A percentile compares a stretch with the other conserved stretches of the same genome.
These are phyloP conservation scores for Eupelmus urozonus DNA, from an alignment of 2,888 invertebrate genomes.

Conservation along the genomic window DNA sequence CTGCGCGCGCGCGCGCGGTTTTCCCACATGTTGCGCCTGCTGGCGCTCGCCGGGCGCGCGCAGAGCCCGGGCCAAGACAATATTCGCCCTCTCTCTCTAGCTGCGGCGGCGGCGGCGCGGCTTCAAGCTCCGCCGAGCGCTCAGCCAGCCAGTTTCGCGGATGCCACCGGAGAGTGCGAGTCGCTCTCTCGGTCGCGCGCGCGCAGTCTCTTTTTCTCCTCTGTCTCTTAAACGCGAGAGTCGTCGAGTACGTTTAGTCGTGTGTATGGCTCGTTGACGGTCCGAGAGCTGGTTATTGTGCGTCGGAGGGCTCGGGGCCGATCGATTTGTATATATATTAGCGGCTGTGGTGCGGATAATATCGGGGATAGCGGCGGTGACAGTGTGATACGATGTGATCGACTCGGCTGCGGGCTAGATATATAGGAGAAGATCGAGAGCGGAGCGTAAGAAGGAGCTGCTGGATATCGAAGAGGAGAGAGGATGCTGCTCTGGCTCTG, in stretches of 20 bases:
- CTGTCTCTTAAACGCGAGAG: too few relatives aligned
- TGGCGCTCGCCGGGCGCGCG: conserved; percentile 73
- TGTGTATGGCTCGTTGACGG: too few relatives aligned
- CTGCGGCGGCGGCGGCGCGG: conserved; percentile 41
- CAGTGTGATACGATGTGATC: background rate
- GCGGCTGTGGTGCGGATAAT: too few relatives aligned
- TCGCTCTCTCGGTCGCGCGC: conserved; percentile 33
- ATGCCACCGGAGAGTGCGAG: conserved; percentile 69
- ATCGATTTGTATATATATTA: background rate
- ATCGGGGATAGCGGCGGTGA: too few relatives aligned
- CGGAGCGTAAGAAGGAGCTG: background rate
- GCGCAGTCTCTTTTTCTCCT: background rate
- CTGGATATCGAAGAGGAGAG: background rate
- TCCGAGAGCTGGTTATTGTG: too few relatives aligned
- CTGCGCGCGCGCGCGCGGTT: conserved; percentile 50
- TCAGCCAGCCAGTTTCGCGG: conserved; percentile 74
- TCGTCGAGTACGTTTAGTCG: too few relatives aligned
- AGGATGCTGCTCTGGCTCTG: background rate
- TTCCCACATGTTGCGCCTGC: conserved; percentile 76
- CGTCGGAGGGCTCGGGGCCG: background rate
- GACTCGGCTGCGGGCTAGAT: background rate
- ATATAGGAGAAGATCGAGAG: background rate
- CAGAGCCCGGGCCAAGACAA: conserved; percentile 74
- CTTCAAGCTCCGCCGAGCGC: background rate
- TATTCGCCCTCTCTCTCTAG: conserved; percentile 55